Percentiles rank a stretch among this genome's conserved stretches.
Evolutionary conservation across 2,888 invertebrate genomes (phyloP).

Genomic region (Limnephilus auricula): DNA sequence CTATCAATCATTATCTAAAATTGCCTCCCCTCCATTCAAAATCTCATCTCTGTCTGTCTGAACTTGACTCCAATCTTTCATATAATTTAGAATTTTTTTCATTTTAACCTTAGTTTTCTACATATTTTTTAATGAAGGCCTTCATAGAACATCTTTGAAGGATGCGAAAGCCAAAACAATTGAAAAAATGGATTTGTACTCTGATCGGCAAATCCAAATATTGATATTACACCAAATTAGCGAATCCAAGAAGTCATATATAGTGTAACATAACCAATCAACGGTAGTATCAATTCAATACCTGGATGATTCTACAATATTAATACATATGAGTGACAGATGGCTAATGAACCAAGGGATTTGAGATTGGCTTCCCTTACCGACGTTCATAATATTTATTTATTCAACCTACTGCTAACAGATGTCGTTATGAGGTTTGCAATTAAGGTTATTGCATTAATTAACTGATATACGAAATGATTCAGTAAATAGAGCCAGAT

Average conservation of each 20-base stretch:
- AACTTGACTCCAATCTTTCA: too few species aligned
- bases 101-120: too few species aligned
- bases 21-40: too few species aligned
- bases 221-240: neutral
- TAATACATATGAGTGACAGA: neutral
- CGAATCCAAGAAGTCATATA: neutral
- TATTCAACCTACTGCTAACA: neutral
- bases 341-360: neutral
- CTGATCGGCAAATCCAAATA: neutral
- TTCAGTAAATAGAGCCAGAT: constrained; percentile 13
- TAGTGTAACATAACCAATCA: neutral
- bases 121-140: too few species aligned
- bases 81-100: too few species aligned
- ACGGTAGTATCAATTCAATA: neutral
- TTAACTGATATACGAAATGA: constrained; percentile 22
- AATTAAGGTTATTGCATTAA: constrained; percentile 27
- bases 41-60: too few species aligned
- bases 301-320: neutral
- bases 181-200: neutral
- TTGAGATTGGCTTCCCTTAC: neutral
- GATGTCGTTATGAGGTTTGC: constrained; percentile 3
- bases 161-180: too few species aligned
- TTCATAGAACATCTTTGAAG: too few species aligned
- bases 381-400: neutral
- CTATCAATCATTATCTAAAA: too few species aligned